Evolutionary conservation across 2,888 invertebrate species (phyloP), one percentile per base, ranked within the genome.

Genomic region (Graphium colonna): DNA sequence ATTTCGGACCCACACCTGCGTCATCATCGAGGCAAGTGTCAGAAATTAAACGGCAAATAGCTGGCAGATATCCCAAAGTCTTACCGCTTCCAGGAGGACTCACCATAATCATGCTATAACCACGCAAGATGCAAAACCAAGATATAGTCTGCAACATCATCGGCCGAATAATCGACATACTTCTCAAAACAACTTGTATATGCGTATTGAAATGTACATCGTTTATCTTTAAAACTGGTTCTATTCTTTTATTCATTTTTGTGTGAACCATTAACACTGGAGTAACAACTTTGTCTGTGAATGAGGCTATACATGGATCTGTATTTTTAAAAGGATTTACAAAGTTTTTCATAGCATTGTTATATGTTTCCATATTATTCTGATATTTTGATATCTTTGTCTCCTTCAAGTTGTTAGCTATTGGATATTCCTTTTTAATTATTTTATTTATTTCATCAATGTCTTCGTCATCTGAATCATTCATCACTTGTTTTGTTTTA

Each of bases 91-190:
- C 76, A 0, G 81, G 68, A 0, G 92, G 86, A 56, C 93, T 91
- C 1, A 96, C 83, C 56, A 94, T 89, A 47, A 94, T 91, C 0
- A 94, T 79, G 58, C 94, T 93, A 44, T 92, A 90, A 0, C 93
- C 93, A 33, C 93, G 87, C 39, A 92, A 77, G 41, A 95, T 87
- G 1, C 93, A 92, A 0, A 93, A 92, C 95, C 95, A 96, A 0
- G 92, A 88, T 49, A 93, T 93, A 0, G 92, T 90, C 67, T 96
- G 95, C 26, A 94, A 80, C 38, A 86, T 83, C 70, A 84, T 90
- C 0, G 92, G 88, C 0, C 68, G 68, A 3, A 69, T 71, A 0
- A 91, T 66, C 0, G 63, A 61, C 72, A 88, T 73, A 21, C 74
- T 78, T 52, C 65, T 69, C 1, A 91, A 63, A 0, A 67, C 71